Conservation (phyloP, 2,888 invertebrate species). For the Esperia sulphurella region DNA sequence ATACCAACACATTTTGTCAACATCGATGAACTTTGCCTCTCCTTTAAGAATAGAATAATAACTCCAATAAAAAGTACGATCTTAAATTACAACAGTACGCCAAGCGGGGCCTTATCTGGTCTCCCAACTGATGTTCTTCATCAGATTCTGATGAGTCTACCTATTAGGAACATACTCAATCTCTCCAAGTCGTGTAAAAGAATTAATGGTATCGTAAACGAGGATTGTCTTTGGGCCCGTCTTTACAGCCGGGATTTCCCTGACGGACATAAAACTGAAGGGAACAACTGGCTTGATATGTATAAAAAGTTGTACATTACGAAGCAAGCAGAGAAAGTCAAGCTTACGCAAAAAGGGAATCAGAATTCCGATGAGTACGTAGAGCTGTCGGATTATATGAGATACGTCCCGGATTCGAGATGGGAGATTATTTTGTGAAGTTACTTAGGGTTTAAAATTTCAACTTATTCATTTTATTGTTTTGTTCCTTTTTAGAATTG, state of each 20-base stretch:
- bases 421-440: conserved; percentile 34
- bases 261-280: conserved; percentile 18
- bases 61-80: conserved; percentile 32
- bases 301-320: conserved; percentile 29
- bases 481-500: neutral
- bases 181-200: conserved; percentile 33
- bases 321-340: conserved; percentile 12
- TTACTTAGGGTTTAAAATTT: neutral
- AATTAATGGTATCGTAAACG: conserved; percentile 26
- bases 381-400: conserved; percentile 22
- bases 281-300: conserved; percentile 22
- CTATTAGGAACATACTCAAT: conserved; percentile 31
- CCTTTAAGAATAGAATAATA: conserved; percentile 31
- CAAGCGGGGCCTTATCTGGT: conserved; percentile 29
- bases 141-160: conserved; percentile 29
- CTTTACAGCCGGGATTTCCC: conserved; percentile 39
- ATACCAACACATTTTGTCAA: conserved; percentile 26
- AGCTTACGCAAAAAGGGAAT: conserved; percentile 9
- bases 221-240: conserved; percentile 34
- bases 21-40: conserved; percentile 19
- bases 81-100: conserved; percentile 26
- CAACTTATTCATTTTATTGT: neutral
- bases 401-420: conserved; percentile 20
- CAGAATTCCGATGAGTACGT: conserved; percentile 15
- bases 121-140: conserved; percentile 34